These are phyloP conservation scores for Noctuana brunneofusca DNA, from an alignment of 2,888 invertebrate species.

Conservation along the genomic window DNA sequence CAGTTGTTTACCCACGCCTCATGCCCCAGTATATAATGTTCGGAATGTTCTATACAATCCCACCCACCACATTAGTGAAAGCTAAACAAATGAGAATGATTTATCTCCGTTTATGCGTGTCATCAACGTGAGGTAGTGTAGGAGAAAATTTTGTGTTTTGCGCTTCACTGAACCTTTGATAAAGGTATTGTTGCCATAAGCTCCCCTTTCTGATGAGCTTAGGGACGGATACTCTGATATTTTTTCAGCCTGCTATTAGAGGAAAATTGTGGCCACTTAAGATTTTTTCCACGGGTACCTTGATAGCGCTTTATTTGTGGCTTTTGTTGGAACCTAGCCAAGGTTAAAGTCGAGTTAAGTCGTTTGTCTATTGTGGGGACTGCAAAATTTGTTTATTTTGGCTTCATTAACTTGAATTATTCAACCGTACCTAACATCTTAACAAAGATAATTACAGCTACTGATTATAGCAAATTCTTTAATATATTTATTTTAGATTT, in stretches of 20 bases:
- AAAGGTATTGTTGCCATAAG: constrained; percentile 42
- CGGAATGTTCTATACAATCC: constrained; percentile 5
- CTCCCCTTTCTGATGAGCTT: constrained; percentile 38
- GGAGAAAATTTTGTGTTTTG: constrained; percentile 54
- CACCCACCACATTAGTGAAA: constrained; percentile 25
- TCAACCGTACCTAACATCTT: neutral
- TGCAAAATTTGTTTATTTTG: constrained; percentile 2
- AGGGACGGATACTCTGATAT: constrained; percentile 23
- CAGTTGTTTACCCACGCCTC: constrained; percentile 9
- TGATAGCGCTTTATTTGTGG: constrained; percentile 19
- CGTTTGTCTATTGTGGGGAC: neutral
- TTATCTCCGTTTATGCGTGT: constrained; percentile 57
- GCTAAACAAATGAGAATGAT: constrained; percentile 52
- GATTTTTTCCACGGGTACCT: constrained; percentile 11
- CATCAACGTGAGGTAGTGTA: constrained; percentile 44
- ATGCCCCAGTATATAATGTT: neutral
- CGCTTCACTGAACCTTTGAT: constrained; percentile 45
- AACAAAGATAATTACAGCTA: neutral
- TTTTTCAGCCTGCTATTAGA: constrained; percentile 22
- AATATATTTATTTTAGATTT: too few relatives aligned
- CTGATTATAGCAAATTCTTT: neutral
- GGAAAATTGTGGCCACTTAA: constrained; percentile 19
- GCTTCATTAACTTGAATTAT: constrained; percentile 7
- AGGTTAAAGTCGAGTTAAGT: neutral
- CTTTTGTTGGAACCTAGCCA: neutral